These are phyloP conservation scores for Acanthosepion lycidas DNA, from an alignment of 2,888 invertebrate species.

Conservation along the genomic window DNA sequence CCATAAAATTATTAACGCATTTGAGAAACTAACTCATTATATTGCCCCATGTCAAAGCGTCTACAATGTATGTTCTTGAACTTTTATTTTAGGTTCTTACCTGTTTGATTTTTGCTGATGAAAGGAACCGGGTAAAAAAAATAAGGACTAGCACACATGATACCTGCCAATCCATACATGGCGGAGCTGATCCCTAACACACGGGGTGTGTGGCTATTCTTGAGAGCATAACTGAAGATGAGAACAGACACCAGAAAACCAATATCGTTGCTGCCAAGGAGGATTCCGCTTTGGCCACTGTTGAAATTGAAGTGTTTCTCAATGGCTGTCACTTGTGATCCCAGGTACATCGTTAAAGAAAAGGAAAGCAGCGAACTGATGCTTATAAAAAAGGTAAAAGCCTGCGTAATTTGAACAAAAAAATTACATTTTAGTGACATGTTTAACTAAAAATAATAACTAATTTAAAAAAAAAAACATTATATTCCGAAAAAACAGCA, in stretches of 20 bases:
- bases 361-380: conserved; percentile 57
- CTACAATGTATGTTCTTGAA: too few relatives aligned
- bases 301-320: conserved; percentile 68
- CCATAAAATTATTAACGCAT: too few relatives aligned
- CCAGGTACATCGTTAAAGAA: conserved; percentile 58
- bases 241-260: conserved; percentile 61
- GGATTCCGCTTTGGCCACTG: conserved; percentile 64
- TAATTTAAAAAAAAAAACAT: background rate
- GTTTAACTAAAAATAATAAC: too few relatives aligned
- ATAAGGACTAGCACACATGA: conserved; percentile 59
- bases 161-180: conserved; percentile 59
- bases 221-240: conserved; percentile 59
- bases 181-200: conserved; percentile 57
- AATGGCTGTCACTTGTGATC: conserved; percentile 65
- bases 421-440: background rate
- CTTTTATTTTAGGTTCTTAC: background rate
- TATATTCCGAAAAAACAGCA: too few relatives aligned
- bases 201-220: conserved; percentile 59
- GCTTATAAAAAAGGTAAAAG: conserved; percentile 56
- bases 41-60: too few relatives aligned
- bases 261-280: conserved; percentile 69
- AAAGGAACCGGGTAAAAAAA: background rate
- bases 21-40: too few relatives aligned
- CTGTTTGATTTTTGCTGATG: background rate
- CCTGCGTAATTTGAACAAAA: background rate